phyloP scores from a whole-genome alignment of 1,140 invertebrate genomes.

The Oncopodura yosiiana region DNA sequence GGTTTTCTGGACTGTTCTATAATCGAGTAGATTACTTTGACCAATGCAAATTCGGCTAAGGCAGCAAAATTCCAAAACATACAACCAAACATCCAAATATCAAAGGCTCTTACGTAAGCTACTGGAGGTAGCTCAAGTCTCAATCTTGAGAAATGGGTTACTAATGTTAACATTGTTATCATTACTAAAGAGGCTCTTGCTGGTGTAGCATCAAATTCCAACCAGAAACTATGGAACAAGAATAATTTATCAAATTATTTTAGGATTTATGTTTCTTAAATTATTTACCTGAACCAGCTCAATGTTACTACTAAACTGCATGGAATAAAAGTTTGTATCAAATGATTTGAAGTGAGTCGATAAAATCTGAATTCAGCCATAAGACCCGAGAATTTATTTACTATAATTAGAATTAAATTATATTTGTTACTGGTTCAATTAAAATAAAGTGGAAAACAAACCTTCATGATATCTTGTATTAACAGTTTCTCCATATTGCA shows the following conservation, averaged over 20 bases:
- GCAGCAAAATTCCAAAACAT: slow-evolving; percentile 77
- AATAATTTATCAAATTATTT: too few relatives aligned
- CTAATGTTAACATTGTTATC: slow-evolving; percentile 69
- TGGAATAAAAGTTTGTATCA: too few relatives aligned
- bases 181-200: slow-evolving; percentile 68
- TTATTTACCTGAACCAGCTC: too few relatives aligned
- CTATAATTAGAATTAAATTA: too few relatives aligned
- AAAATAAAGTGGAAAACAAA: background rate
- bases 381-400: too few relatives aligned
- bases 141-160: slow-evolving; percentile 71
- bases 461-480: slow-evolving; percentile 16
- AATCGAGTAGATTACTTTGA: slow-evolving; percentile 51
- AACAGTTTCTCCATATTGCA: slow-evolving; percentile 2
- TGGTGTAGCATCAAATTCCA: slow-evolving; percentile 70
- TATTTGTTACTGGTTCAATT: background rate
- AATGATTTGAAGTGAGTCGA: too few relatives aligned
- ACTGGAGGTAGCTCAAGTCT: slow-evolving; percentile 68
- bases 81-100: slow-evolving; percentile 77
- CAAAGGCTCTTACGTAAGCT: slow-evolving; percentile 57
- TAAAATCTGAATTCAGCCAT: too few relatives aligned
- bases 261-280: too few relatives aligned
- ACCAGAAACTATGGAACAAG: slow-evolving; percentile 77
- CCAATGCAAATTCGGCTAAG: slow-evolving; percentile 71
- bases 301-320: slow-evolving; percentile 74
- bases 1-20: too few relatives aligned